These are phyloP conservation scores for Oncopeltus fasciatus DNA, from an alignment of 1,140 invertebrate species.

Conservation along the genomic window DNA sequence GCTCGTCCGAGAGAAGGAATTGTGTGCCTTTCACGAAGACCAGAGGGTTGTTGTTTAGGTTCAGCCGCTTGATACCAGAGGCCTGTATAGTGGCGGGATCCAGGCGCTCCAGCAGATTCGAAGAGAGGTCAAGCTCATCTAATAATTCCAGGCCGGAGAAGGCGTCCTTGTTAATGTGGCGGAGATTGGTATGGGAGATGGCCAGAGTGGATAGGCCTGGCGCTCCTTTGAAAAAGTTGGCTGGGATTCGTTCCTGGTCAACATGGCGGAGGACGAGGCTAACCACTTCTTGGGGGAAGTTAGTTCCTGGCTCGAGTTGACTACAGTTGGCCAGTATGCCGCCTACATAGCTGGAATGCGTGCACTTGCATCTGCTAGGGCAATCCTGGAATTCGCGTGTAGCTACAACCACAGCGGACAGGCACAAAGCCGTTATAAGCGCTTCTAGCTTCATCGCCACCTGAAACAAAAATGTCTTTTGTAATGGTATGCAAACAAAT, in stretches of 20 bases:
- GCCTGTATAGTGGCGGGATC: constrained; percentile 46
- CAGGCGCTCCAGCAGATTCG: constrained; percentile 42
- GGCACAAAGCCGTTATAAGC: no score
- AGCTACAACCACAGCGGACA: background rate
- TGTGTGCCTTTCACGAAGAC: constrained; percentile 20
- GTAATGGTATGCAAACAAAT: no score
- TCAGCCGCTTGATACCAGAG: constrained; percentile 45
- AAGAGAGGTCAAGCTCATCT: constrained; percentile 48
- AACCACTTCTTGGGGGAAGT: background rate
- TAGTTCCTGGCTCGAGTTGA: background rate
- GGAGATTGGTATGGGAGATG: constrained; percentile 30
- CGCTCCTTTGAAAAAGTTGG: background rate
- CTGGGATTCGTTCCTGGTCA: background rate
- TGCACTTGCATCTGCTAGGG: background rate
- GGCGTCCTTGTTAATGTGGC: constrained; percentile 34
- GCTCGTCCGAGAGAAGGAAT: constrained; percentile 41
- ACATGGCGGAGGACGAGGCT: background rate
- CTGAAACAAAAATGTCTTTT: no score
- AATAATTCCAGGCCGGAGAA: constrained; percentile 48
- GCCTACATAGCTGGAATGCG: background rate
- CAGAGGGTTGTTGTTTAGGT: constrained; percentile 46
- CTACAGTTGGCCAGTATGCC: background rate
- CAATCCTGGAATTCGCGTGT: background rate
- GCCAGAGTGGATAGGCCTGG: constrained; percentile 25
- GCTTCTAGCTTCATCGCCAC: no score